Conservation (phyloP, 1,140 invertebrate species). For the Ruditapes philippinarum region DNA sequence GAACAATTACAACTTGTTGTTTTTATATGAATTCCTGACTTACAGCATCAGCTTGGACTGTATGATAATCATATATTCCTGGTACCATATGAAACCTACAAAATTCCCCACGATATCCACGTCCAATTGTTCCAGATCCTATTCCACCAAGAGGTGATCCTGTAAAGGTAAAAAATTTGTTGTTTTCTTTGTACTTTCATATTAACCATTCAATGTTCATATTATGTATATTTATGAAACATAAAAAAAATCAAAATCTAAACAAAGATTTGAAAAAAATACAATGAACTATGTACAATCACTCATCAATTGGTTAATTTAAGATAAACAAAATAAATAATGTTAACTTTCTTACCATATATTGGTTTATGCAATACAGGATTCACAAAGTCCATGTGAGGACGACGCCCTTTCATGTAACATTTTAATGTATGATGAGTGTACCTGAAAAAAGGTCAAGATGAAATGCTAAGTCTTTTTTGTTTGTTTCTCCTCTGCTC, state of each 20-base stretch:
- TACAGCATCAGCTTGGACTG: constrained; percentile 94
- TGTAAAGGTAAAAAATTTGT: constrained; percentile 87
- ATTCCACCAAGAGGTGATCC: constrained; percentile 97
- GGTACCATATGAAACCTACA: constrained; percentile 95
- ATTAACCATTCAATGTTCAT: too few relatives aligned
- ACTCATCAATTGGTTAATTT: too few relatives aligned
- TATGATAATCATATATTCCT: constrained; percentile 95
- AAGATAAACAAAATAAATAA: too few relatives aligned
- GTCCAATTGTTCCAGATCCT: constrained; percentile 95
- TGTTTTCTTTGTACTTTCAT: too few relatives aligned
- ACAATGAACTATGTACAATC: too few relatives aligned
- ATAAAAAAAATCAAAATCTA: too few relatives aligned
- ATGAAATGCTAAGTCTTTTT: too few relatives aligned
- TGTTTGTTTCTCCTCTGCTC: too few relatives aligned
- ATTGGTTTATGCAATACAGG: constrained; percentile 90
- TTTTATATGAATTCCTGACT: too few relatives aligned
- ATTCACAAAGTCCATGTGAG: constrained; percentile 84
- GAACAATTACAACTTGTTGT: too few relatives aligned
- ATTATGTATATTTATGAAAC: too few relatives aligned
- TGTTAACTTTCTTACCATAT: constrained; percentile 93
- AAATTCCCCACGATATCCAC: constrained; percentile 97
- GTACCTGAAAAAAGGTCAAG: constrained; percentile 43
- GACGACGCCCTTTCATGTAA: constrained; percentile 28
- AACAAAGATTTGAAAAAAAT: too few relatives aligned
- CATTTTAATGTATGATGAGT: constrained; percentile 62